These are phyloP conservation scores for Athalia rosae DNA, from an alignment of 2,888 invertebrate species.

Conservation along the genomic window DNA sequence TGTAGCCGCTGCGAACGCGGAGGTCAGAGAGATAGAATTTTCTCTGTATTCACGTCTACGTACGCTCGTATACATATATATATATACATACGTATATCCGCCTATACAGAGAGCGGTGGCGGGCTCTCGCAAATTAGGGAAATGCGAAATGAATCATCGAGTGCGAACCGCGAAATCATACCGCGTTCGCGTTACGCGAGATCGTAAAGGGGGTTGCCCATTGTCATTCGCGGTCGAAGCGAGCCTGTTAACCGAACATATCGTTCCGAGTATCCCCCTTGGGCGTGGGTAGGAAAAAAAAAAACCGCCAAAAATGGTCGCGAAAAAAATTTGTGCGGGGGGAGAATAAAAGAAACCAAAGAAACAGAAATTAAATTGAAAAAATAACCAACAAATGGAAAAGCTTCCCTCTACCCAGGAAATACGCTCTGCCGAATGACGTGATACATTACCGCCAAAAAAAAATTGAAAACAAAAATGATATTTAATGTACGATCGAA, in stretches of 20 bases:
- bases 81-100: too few relatives aligned
- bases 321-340: constrained; percentile 9
- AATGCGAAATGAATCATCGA: constrained; percentile 41
- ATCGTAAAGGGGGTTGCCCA: constrained; percentile 36
- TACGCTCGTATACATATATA: too few relatives aligned
- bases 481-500: constrained; percentile 10
- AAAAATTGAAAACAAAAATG: constrained; percentile 18
- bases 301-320: too few relatives aligned
- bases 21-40: constrained; percentile 29
- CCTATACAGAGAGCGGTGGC: not conserved
- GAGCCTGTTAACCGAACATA: constrained; percentile 33
- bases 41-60: not conserved
- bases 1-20: too few relatives aligned
- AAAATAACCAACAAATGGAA: constrained; percentile 1
- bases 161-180: constrained; percentile 36
- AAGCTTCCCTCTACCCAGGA: not conserved
- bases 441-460: constrained; percentile 2
- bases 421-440: not conserved
- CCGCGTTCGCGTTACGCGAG: constrained; percentile 14
- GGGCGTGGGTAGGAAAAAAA: not conserved
- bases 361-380: not conserved
- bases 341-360: not conserved
- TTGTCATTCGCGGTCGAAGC: constrained; percentile 37
- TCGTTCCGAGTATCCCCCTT: constrained; percentile 23
- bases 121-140: constrained; percentile 32